Evolutionary conservation across 2,888 invertebrate species (phyloP), one percentile per base, ranked within the genome.

Genomic region (Theristus sp.): DNA sequence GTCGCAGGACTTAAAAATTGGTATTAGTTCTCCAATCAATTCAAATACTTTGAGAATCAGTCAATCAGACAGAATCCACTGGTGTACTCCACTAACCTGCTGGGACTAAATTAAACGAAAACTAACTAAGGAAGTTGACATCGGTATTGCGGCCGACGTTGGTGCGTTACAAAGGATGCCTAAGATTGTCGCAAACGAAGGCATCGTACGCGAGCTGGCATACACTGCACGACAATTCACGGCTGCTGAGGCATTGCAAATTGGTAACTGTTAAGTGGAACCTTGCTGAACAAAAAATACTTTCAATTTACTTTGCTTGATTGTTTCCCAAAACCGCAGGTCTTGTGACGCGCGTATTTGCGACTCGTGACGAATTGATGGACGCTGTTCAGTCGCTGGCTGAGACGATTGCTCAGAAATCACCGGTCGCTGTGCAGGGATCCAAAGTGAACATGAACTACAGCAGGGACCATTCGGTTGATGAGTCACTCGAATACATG

Each of bases 101-200:
- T 59, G 17, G 6, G 25, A 10, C 2, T 57, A n/a, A 27, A 58
- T 58, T 3, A 27, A 27, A n/a, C n/a, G 2, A 20, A 24, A 22
- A 30, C 31, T 56, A 20, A 3, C 22, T n/a, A 29, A 71, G 76
- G 90, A 93, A 78, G 81, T 78, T 3, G 76, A 78, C 60, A 64
- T 80, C 29, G 96, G 96, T 0, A 79, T 98, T 75, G 90, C 94
- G 2, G 90, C 96, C 2, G 98, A 98, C 78, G 87, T 96, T 0
- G 98, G 98, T 0, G 84, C 86, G 0, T 76, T 98, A 49, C 96
- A 96, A 74, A 81, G 94, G 64, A 76, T 98, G 24, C 94, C 94
- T 1, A 91, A 88, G 79, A 77, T 87, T 1, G 80, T 94, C 31
- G 89, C 90, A 25, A 91, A 84, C 68, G 83, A 86, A 47, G 90